Evolutionary conservation across 2,113 vertebrate genomes (phyloP), one percentile per base, ranked within the genome.

Genomic region (Cyprinodon variegatus): DNA sequence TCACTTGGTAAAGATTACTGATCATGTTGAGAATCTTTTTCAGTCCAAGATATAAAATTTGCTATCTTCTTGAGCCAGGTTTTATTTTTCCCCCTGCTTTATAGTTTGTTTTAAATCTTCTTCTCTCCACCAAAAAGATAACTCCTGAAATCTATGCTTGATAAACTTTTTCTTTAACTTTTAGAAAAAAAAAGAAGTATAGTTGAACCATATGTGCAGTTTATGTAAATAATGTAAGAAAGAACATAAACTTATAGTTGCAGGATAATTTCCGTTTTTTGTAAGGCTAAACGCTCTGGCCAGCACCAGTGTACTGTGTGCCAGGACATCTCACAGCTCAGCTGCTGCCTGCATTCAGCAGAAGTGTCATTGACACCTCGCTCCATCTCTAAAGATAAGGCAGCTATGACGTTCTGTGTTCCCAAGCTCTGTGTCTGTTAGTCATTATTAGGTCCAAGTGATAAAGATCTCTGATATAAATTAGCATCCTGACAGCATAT

Each of bases 241-340:
- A 64, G 14, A 29, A 0, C 6, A 0, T 11, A 4, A 17, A 4
- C 20, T 4, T 13, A 38, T 14, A n/a, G 22, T 20, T 72, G 36
- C 17, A 77, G 72, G 81, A 77, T 75, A 88, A 63, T 65, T 72
- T 41, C 75, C 81, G 83, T 78, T 87, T 80, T 83, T 78, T 81
- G 67, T 86, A 74, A 22, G 40, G 85, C 79, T 79, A 71, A 76
- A 75, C 80, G 82, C 81, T 76, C 81, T 90, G 85, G 87, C 82
- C 80, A 77, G 57, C 76, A 91, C 83, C 53, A 70, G 79, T 41
- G 68, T 9, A 65, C 38, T 73, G 84, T 87, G 85, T 89, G 91
- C 90, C 90, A 91, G 87, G 84, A 91, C 86, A 90, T 89, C 83
- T 91, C 89, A 85, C 89, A 87, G 89, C 91, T 93, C 90, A 92